Percentiles rank a stretch among this genome's conserved stretches.
Conservation (phyloP, 2,888 invertebrate species). For the Polymixis flavicincta region DNA sequence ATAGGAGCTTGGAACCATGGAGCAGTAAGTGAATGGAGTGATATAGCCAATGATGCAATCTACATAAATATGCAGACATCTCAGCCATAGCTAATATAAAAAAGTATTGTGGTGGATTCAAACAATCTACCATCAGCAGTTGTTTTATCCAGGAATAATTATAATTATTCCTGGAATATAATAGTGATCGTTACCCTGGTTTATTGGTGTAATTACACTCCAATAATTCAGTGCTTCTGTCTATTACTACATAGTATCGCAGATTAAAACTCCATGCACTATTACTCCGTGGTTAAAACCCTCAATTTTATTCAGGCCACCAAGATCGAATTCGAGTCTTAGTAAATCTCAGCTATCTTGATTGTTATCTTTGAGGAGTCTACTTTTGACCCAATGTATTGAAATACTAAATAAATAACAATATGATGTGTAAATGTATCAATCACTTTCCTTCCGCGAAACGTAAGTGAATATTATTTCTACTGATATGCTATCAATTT, state of each 20-base stretch:
- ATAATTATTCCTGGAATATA: too few species aligned
- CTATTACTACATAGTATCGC: neutral
- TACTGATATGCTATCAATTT: conserved; percentile 41
- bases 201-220: neutral
- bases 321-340: neutral
- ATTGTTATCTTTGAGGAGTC: neutral
- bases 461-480: conserved; percentile 26
- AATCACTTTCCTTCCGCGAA: conserved; percentile 36
- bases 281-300: neutral
- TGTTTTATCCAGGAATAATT: neutral
- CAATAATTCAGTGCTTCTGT: neutral
- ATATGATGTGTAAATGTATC: conserved; percentile 8
- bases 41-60: conserved; percentile 3
- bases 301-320: neutral
- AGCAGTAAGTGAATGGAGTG: conserved; percentile 29
- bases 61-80: neutral
- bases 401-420: conserved; percentile 18
- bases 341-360: neutral
- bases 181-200: too few species aligned
- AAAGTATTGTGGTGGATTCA: neutral
- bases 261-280: neutral
- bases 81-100: neutral
- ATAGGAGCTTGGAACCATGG: conserved; percentile 10
- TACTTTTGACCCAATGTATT: conserved; percentile 11
- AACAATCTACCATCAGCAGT: neutral